Base-by-base conservation (phyloP, 2,888 invertebrate genomes). In the Heteromyza rotundicornis region DNA sequence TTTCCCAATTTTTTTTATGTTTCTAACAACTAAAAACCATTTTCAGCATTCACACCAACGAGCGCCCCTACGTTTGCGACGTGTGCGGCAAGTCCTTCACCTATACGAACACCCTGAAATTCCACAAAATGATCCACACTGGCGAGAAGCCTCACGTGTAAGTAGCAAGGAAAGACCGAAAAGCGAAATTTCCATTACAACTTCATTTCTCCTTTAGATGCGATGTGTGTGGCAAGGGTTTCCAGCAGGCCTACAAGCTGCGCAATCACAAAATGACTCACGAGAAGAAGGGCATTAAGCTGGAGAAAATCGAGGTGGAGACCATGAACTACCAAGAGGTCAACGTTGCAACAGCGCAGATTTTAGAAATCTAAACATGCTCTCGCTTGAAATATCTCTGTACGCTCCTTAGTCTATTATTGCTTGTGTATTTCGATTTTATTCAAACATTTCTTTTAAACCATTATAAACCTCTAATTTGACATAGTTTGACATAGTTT, bases 41-140 rank as follows among this genome's bases (percentile, higher is more conserved):
- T n/a, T n/a, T 47, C 47, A 81, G 81, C 22, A 79, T 79, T 35
- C 81, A 81, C 61, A 81, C 81, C 32, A 81, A 81, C 64, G 81
- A 81, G 63, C 75, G 81, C 17, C 81, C 81, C 2, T 81, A 82
- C 59, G 75, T 74, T 19, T 81, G 81, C 58, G 80, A 78, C 63
- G 80, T 79, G 2, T 81, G 81, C 61, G 80, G 79, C 51, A 81
- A 81, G 66, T 73, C 79, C 14, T 81, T 81, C 62, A 80, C 81
- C 2, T 82, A 81, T 59, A 80, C 81, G 2, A 81, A 81, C 63
- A 82, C 80, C 7, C 65, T 81, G 5, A 79, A 80, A 68, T 79
- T 80, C 70, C 81, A 81, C 62, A 81, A 80, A 65, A 76, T 82
- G 76, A 81, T 80, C 22, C 81, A 81, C 57, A 81, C 81, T 1